Base-by-base conservation (phyloP, 2,797 vertebrate genomes). In the Enteromius thamalakanensis region DNA sequence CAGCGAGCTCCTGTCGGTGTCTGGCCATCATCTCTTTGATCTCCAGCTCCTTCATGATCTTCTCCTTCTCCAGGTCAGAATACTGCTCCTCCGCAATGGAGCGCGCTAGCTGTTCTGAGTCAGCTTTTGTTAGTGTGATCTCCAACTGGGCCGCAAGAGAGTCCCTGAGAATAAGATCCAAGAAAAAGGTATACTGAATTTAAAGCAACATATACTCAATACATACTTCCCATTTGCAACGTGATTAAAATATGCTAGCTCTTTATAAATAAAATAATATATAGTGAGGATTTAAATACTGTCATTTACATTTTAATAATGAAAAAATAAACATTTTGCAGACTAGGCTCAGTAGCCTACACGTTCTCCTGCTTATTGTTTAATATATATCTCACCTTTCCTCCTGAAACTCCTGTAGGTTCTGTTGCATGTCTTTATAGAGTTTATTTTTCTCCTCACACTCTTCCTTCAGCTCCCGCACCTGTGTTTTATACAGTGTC, bases 41-140 rank as follows among this genome's bases (percentile, higher is more conserved):
- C 93, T 99, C 98, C 87, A 99, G 92, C 89, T 99, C 98, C 90
- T 98, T 99, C 96, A 99, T 99, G 89, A 99, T 99, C 92, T 99
- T 99, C 92, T 99, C 98, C 92, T 99, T 99, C 93, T 99, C 97
- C 93, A 99, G 91, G 83, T 97, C 96, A 0, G 97, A 98, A 90
- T 97, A 99, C 84, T 99, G 98, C 51, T 99, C 97, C 90, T 99
- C 98, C 4, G 96, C 97, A 85, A 98, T 96, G 87, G 98, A 99
- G 85, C 98, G 98, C 15, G 97, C 97, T 92, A 99, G 93, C 85
- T 97, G 97, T 88, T 99, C 98, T 0, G 98, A 96, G 90, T 99
- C 98, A 0, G 96, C 97, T 91, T 98, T 99, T n/a, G 97, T 99
- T 91, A 99, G 89, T 78, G 97, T 99, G 88, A 95, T 94, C 89